Evolutionary conservation across 2,797 vertebrate species (phyloP).

Genomic region (Sebastes variabilis): DNA sequence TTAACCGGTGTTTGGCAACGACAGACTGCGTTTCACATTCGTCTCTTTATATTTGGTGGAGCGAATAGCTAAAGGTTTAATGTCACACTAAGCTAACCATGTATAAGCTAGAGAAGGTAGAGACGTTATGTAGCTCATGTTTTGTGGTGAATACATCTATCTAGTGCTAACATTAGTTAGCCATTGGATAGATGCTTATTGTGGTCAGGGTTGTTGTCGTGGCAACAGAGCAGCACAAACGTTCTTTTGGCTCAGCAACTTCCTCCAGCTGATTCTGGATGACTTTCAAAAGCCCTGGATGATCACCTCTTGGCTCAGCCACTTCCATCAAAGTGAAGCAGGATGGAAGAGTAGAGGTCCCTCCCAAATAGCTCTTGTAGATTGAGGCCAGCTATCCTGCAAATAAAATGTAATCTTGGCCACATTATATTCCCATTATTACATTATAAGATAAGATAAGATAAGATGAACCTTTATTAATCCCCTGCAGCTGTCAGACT

Average conservation of each 20-base stretch:
- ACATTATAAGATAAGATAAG: no score
- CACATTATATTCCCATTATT: not conserved
- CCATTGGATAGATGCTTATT: conserved; percentile 6
- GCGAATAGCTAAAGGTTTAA: not conserved
- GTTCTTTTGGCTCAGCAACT: not conserved
- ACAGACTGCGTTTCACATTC: conserved; percentile 5
- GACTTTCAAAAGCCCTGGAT: not conserved
- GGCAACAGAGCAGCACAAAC: conserved; percentile 30
- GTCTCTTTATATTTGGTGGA: not conserved
- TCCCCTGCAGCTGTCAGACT: no score
- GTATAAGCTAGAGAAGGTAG: not conserved
- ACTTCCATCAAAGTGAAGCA: not conserved
- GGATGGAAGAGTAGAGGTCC: not conserved
- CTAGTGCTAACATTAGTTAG: not conserved
- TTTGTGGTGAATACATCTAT: no score
- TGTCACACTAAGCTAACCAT: not conserved
- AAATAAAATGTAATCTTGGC: not conserved
- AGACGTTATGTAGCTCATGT: no score
- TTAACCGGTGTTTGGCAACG: conserved; percentile 43
- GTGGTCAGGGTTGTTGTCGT: conserved; percentile 39
- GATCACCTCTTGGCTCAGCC: not conserved
- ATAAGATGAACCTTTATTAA: no score
- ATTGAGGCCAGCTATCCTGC: not conserved
- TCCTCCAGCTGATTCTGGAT: conserved; percentile 24
- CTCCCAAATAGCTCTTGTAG: not conserved